Conservation (phyloP, 2,797 vertebrate species). For the Scarus forsteni region DNA sequence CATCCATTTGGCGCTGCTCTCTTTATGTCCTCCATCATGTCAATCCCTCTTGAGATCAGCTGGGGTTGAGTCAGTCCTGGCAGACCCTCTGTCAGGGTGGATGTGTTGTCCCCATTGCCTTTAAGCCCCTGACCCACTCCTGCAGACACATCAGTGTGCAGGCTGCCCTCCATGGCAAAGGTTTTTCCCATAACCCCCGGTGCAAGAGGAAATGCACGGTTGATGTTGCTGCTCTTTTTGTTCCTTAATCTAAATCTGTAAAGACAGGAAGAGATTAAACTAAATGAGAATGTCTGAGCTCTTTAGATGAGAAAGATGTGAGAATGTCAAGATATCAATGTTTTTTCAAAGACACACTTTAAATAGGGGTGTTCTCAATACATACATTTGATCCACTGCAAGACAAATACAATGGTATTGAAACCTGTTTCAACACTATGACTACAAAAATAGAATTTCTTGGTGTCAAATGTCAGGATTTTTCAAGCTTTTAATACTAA, state of each 20-base stretch:
- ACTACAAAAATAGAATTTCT: no score
- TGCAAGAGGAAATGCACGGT: constrained; percentile 87
- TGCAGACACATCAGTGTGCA: constrained; percentile 65
- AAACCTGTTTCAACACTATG: no score
- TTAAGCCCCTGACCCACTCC: constrained; percentile 80
- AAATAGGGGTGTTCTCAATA: no score
- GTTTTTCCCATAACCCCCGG: constrained; percentile 86
- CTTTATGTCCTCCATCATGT: constrained; percentile 88
- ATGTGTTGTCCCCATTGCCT: constrained; percentile 78
- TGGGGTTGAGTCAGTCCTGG: constrained; percentile 85
- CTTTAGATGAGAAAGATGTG: no score
- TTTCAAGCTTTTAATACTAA: no score
- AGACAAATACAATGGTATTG: no score
- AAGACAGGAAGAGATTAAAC: background rate
- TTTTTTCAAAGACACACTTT: background rate
- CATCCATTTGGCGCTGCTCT: constrained; percentile 85
- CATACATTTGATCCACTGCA: no score
- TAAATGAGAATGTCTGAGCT: no score
- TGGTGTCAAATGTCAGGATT: no score
- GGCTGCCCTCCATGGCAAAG: constrained; percentile 82
- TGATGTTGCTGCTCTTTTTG: constrained; percentile 91
- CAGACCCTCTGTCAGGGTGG: constrained; percentile 75
- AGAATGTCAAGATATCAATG: no score
- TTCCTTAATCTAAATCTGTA: constrained; percentile 93
- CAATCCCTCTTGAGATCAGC: constrained; percentile 89